Base-by-base conservation (phyloP, 1,140 invertebrate species). In the Zaprionus ornatus region DNA sequence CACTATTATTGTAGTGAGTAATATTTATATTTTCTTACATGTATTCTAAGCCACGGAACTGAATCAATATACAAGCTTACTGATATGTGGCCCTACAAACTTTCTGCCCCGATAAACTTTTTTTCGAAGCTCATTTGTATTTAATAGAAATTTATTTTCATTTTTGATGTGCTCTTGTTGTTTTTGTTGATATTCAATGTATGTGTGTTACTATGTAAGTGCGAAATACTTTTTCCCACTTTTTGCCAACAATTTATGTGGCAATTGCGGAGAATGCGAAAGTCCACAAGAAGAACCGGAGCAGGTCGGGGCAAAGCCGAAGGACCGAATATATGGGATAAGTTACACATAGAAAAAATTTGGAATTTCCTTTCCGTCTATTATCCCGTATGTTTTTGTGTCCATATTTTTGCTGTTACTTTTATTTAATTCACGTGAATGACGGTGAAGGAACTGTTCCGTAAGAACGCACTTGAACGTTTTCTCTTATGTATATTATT, bases 141-240 rank as follows among this genome's bases (percentile, higher is more conserved):
- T 87, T 86, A 86, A 86, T 86, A 82, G 72, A 87, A 87, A 86
- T 86, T 86, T 86, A 86, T 86, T 86, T 79, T 74, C 54, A 42
- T 42, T 42, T 61, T 61, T 63, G 13, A 62, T 66, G 63, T 50
- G 19, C 40, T 63, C 35, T 45, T 63, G 29, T 54, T 62, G 32
- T 70, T 52, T 9, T 17, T 50, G 48, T 55, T 54, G 63, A 9
- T 35, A 29, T 15, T 23, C 17, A 7, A 23, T 23, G 19, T n/a
- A 42, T 57, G 25, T 42, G 37, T 55, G 45, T 10, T 32, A 35
- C 17, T 50, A n/a, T 74, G 37, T 61, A 56, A 62, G 68, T 65
- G 64, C 48, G 59, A 76, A 82, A 82, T 73, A 82, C 79, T 87
- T 86, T 87, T 79, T 65, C 83, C 59, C 80, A 87, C 72, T 79